Percentiles rank a stretch among this genome's conserved stretches.
Conservation (phyloP, 92 coral and sea anemone species). For the Heliopora coerulea region DNA sequence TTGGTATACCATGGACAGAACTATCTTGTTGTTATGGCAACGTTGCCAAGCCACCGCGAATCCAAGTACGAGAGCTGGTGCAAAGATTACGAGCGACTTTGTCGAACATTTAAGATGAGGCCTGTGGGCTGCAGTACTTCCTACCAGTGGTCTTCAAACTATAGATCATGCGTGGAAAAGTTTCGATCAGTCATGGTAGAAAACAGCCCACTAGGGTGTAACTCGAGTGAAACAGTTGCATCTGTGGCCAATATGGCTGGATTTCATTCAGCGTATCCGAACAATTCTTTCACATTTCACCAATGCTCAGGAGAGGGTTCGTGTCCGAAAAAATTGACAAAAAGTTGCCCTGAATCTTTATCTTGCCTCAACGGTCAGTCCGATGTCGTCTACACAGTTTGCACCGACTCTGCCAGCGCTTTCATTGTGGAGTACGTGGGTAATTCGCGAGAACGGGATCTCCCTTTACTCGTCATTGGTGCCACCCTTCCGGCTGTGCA, state of each 20-base stretch:
- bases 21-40: conserved; percentile 16
- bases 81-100: conserved; percentile 26
- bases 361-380: conserved; percentile 14
- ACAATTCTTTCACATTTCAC: conserved; percentile 28
- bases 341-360: conserved; percentile 4
- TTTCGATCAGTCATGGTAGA: conserved; percentile 27
- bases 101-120: conserved; percentile 17
- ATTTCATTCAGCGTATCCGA: conserved; percentile 30
- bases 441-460: background rate
- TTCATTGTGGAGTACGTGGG: conserved; percentile 6
- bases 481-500: background rate
- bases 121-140: conserved; percentile 34
- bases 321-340: conserved; percentile 22
- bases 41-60: conserved; percentile 8
- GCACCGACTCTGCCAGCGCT: conserved; percentile 30
- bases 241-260: conserved; percentile 50
- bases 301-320: conserved; percentile 5
- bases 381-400: conserved; percentile 28
- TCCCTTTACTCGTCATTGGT: conserved; percentile 4
- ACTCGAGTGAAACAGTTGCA: conserved; percentile 35
- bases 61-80: conserved; percentile 38
- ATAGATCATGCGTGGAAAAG: conserved; percentile 36
- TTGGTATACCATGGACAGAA: background rate
- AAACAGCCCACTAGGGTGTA: conserved; percentile 47
- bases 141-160: conserved; percentile 25